These are phyloP conservation scores for Scolanthus callimorphus DNA, from an alignment of 92 coral and sea anemone genomes.

Conservation along the genomic window DNA sequence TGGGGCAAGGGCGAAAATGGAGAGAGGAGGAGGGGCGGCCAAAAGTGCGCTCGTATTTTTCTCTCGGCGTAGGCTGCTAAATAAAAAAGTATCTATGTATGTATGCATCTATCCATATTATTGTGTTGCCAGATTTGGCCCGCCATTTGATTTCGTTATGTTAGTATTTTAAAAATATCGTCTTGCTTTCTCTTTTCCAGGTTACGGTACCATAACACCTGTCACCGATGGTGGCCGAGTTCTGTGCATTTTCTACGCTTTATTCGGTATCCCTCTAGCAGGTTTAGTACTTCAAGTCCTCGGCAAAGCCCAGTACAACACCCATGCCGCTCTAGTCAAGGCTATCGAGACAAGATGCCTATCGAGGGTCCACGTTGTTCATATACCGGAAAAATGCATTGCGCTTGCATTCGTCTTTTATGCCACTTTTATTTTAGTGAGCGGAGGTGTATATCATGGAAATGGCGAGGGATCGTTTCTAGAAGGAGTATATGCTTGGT, in stretches of 20 bases:
- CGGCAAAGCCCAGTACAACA: constrained; percentile 6
- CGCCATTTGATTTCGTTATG: too few species aligned
- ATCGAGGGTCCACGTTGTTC: not conserved
- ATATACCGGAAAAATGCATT: constrained; percentile 14
- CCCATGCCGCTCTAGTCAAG: not conserved
- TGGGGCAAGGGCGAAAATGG: too few species aligned
- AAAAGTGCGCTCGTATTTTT: too few species aligned
- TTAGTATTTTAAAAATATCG: too few species aligned
- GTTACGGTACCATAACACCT: constrained; percentile 33
- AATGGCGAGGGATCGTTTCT: constrained; percentile 1
- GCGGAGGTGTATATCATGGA: not conserved
- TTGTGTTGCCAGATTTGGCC: too few species aligned
- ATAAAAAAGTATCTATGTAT: too few species aligned
- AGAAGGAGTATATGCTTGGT: constrained; percentile 38
- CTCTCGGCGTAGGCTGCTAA: too few species aligned
- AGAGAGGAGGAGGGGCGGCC: too few species aligned
- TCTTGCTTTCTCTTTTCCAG: constrained; percentile 11
- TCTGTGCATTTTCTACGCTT: constrained; percentile 33
- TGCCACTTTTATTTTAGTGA: constrained; percentile 3
- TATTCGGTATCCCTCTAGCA: too few species aligned
- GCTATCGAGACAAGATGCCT: not conserved
- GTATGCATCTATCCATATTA: too few species aligned
- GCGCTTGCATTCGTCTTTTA: constrained; percentile 1
- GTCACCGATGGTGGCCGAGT: constrained; percentile 18
- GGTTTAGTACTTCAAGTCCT: constrained; percentile 23